These are phyloP conservation scores for Leiothrix lutea DNA, from an alignment of 2,113 vertebrate genomes.

Conservation along the genomic window DNA sequence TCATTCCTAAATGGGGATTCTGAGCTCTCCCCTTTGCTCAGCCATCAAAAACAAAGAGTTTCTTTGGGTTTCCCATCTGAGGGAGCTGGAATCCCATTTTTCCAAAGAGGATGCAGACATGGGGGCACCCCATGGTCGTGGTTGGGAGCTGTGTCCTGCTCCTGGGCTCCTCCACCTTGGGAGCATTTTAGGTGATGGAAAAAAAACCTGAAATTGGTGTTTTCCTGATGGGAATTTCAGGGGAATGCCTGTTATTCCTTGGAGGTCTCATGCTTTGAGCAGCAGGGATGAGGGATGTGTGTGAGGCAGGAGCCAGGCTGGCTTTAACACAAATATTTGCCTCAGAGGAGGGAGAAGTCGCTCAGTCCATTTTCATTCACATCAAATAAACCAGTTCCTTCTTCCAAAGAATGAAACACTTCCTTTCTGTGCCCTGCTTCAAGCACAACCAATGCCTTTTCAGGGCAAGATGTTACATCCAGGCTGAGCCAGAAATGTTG, in stretches of 20 bases:
- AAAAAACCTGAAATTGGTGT: background rate
- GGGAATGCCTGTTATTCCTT: background rate
- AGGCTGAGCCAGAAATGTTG: background rate
- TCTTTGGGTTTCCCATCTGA: background rate
- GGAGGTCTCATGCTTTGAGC: background rate
- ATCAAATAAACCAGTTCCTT: background rate
- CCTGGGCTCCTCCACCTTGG: background rate
- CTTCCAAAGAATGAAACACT: background rate
- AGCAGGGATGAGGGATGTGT: background rate
- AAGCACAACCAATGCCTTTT: background rate
- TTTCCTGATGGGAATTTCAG: background rate
- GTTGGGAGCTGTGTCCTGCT: background rate
- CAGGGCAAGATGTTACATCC: background rate
- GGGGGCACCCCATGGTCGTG: fast-evolving
- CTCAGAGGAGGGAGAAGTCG: background rate
- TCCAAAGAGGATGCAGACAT: background rate
- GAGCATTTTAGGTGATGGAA: background rate
- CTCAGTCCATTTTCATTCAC: background rate
- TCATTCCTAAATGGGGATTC: fast-evolving
- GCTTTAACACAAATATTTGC: background rate
- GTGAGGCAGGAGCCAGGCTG: background rate
- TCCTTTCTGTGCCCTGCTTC: background rate
- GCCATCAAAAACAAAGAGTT: background rate
- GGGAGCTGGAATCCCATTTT: background rate
- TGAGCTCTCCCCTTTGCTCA: background rate